These are phyloP conservation scores for Sarcophaga subvicina DNA, from an alignment of 2,888 invertebrate species.

Conservation along the genomic window DNA sequence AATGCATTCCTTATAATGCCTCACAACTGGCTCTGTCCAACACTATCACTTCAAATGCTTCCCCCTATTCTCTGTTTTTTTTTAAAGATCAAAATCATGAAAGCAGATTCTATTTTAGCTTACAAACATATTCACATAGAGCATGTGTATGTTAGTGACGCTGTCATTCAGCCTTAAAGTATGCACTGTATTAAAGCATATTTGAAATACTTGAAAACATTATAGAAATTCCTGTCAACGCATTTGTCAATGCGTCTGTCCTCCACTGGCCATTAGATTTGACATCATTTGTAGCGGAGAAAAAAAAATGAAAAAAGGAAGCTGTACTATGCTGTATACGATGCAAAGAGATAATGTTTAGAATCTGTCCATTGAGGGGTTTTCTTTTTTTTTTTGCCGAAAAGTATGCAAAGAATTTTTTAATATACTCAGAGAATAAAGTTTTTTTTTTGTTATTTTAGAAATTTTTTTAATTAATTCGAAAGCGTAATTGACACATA, in stretches of 20 bases:
- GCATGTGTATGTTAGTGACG: background rate
- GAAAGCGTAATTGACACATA: too few relatives aligned
- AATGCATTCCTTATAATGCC: conserved; percentile 39
- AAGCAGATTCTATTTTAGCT: conserved; percentile 18
- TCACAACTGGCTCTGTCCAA: conserved; percentile 11
- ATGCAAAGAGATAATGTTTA: background rate
- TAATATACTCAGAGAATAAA: background rate
- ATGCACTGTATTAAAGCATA: conserved; percentile 22
- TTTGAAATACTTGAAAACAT: conserved; percentile 28
- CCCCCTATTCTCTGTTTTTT: conserved; percentile 1
- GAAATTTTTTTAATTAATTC: too few relatives aligned
- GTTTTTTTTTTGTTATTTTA: too few relatives aligned
- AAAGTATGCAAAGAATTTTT: conserved; percentile 50
- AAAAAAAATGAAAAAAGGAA: background rate
- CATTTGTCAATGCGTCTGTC: conserved; percentile 20
- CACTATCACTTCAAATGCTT: conserved; percentile 20
- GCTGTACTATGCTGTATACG: background rate
- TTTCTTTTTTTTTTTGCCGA: conserved; percentile 7
- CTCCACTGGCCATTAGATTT: conserved; percentile 24
- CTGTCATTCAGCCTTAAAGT: conserved; percentile 8
- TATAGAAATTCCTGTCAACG: conserved; percentile 50
- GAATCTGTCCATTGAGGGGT: too few relatives aligned
- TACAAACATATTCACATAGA: background rate
- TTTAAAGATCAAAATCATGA: conserved; percentile 43
- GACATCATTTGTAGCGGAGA: background rate